Base-by-base conservation (phyloP, 2,888 invertebrate genomes). In the Nudaria mundana region DNA sequence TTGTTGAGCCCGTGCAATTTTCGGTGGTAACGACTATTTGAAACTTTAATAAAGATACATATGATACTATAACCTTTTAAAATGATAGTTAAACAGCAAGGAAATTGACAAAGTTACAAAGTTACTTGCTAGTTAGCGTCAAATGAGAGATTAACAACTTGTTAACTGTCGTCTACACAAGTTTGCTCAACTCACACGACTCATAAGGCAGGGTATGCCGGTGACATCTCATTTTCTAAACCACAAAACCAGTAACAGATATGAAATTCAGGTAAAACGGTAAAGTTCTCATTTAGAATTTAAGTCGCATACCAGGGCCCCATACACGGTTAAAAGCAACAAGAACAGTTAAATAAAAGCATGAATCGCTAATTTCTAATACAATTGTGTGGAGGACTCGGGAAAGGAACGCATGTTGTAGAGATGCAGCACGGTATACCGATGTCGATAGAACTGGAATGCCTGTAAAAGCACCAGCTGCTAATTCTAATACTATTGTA, bases 401-500 rank as follows among this genome's bases (percentile, higher is more conserved):
- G 32, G 36, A 37, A 54, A 52, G 56, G 52, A 59, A 48, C 63
- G 52, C 55, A 58, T 62, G 56, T 48, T 44, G 14, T 52, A 58
- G 58, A 39, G 48, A 26, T 34, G 56, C 6, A 29, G 37, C 46
- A 18, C 16, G 18, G 7, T 20, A 13, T 34, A 56, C 56, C 57
- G 58, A 65, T 63, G 52, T 51, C 51, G 52, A 60, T 52, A 52
- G 30, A 55, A 53, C n/a, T 40, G 48, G 52, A 37, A 46, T 52
- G 53, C 8, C 7, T 24, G 39, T 14, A 22, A 36, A 32, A 37
- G 30, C 11, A 7, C n/a, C n/a, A 33, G 4, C 13, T 67, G 66
- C 76, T 77, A 70, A 75, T 78, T 78, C 71, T 80, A 77, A 82
- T 77, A 75, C 73, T 76, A 78, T 81, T 79, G 76, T 71, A 63